phyloP scores from a whole-genome alignment of 2,888 invertebrate species.

The Amphipyra tragopoginis region DNA sequence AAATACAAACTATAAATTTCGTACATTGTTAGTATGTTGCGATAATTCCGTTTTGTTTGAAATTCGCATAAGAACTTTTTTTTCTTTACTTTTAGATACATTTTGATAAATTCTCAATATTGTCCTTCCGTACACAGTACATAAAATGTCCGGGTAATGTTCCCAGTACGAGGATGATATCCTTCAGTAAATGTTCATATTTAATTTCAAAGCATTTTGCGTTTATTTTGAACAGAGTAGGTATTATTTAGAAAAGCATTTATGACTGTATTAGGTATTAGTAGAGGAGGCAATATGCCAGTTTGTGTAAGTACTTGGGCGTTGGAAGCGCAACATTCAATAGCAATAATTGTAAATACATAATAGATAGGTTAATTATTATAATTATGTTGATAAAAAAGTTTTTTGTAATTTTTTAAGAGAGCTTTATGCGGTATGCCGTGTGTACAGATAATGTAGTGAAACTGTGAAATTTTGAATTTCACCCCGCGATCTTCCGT shows the following conservation, averaged over 20 bases:
- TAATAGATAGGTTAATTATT: constrained; percentile 88
- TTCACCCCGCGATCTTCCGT: constrained; percentile 81
- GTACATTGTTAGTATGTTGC: neutral
- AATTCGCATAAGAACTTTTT: neutral
- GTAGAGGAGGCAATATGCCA: constrained; percentile 83
- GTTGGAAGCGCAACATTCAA: constrained; percentile 87
- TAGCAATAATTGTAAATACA: constrained; percentile 89
- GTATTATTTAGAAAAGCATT: constrained; percentile 61
- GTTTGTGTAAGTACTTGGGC: constrained; percentile 78
- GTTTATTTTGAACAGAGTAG: constrained; percentile 68
- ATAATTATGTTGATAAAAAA: constrained; percentile 79
- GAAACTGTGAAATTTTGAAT: constrained; percentile 85
- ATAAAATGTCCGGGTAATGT: constrained; percentile 48
- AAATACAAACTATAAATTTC: constrained; percentile 39
- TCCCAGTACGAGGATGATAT: constrained; percentile 33
- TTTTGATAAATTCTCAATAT: constrained; percentile 17
- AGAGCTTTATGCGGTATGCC: constrained; percentile 86
- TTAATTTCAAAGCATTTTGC: constrained; percentile 11
- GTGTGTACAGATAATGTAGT: constrained; percentile 81
- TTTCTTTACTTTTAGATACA: neutral
- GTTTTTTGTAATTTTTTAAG: constrained; percentile 88
- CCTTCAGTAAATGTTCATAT: constrained; percentile 10
- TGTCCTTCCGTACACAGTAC: constrained; percentile 42
- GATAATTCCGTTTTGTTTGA: constrained; percentile 3
- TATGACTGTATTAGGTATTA: constrained; percentile 73